Percentiles rank a stretch among this genome's conserved stretches.
These are phyloP conservation scores for Leptobrachium leishanense DNA, from an alignment of 2,113 vertebrate genomes.

Conservation along the genomic window DNA sequence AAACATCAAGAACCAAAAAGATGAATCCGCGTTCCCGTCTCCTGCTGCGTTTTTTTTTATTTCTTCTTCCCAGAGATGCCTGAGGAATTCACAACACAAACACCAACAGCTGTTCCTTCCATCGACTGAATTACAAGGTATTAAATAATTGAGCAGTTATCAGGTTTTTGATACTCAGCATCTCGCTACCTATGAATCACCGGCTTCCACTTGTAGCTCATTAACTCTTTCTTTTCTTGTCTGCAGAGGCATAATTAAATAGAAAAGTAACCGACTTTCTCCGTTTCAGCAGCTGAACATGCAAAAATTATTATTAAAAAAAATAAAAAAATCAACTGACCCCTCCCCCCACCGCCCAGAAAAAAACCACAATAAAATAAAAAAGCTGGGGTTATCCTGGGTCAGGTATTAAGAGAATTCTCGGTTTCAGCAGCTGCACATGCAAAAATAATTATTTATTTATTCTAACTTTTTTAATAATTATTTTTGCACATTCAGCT, in stretches of 20 bases:
- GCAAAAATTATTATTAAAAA: neutral
- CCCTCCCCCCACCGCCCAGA: too few relatives aligned
- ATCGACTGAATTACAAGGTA: constrained; percentile 34
- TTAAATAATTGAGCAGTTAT: constrained; percentile 47
- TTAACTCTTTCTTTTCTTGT: constrained; percentile 22
- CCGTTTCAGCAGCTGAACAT: neutral
- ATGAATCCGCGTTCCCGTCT: constrained; percentile 37
- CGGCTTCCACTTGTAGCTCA: constrained; percentile 1
- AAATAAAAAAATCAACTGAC: too few relatives aligned
- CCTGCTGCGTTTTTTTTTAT: constrained; percentile 23
- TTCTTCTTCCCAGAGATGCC: neutral
- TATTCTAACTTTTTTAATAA: too few relatives aligned
- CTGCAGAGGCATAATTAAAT: neutral
- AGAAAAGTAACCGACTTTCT: neutral
- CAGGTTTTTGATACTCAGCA: constrained; percentile 43
- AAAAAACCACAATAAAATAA: too few relatives aligned
- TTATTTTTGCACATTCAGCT: too few relatives aligned
- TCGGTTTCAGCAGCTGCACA: too few relatives aligned
- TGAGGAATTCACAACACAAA: constrained; percentile 44
- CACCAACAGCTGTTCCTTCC: constrained; percentile 41
- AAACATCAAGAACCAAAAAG: neutral
- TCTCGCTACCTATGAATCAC: constrained; percentile 36
- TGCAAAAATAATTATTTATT: too few relatives aligned
- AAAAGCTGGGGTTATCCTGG: neutral
- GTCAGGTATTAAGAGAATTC: neutral